phyloP scores from a whole-genome alignment of 2,888 invertebrate species.

The Cheilosia urbana region DNA sequence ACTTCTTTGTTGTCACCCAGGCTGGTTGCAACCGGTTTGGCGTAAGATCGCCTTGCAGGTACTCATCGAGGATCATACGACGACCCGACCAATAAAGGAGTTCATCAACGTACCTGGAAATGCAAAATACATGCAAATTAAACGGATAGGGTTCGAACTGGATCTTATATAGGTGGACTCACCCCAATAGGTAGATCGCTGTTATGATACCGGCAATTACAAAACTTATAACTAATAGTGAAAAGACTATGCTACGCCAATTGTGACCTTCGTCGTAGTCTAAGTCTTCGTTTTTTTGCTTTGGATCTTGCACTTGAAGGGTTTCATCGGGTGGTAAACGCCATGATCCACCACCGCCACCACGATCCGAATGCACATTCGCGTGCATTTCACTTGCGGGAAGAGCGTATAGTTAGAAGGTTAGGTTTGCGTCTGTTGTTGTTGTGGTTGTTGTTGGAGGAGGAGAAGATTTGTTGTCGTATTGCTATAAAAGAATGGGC shows the following conservation, averaged over 20 bases:
- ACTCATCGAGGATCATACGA: constrained; percentile 93
- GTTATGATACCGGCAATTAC: constrained; percentile 95
- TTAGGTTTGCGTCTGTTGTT: constrained; percentile 29
- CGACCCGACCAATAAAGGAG: constrained; percentile 94
- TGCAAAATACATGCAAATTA: background rate
- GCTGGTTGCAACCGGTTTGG: constrained; percentile 90
- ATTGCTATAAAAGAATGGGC: background rate
- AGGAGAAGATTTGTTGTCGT: background rate
- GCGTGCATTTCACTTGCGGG: constrained; percentile 88
- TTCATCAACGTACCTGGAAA: constrained; percentile 92
- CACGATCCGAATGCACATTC: constrained; percentile 94
- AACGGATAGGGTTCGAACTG: background rate
- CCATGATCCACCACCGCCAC: constrained; percentile 90
- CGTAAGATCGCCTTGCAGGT: constrained; percentile 90
- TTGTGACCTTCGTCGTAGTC: constrained; percentile 93
- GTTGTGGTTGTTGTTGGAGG: background rate
- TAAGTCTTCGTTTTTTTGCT: constrained; percentile 92
- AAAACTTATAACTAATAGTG: constrained; percentile 93
- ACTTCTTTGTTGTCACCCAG: constrained; percentile 92
- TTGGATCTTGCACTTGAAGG: constrained; percentile 94
- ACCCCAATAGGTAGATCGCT: constrained; percentile 94
- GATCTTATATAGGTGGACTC: constrained; percentile 78
- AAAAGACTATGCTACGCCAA: constrained; percentile 94
- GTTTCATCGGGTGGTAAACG: constrained; percentile 96
- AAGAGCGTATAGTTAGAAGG: constrained; percentile 39